A percentile compares a stretch with the other conserved stretches of the same genome.
phyloP scores from a whole-genome alignment of 2,888 invertebrate species.

The Scaptodrosophila latifasciaeformis region DNA sequence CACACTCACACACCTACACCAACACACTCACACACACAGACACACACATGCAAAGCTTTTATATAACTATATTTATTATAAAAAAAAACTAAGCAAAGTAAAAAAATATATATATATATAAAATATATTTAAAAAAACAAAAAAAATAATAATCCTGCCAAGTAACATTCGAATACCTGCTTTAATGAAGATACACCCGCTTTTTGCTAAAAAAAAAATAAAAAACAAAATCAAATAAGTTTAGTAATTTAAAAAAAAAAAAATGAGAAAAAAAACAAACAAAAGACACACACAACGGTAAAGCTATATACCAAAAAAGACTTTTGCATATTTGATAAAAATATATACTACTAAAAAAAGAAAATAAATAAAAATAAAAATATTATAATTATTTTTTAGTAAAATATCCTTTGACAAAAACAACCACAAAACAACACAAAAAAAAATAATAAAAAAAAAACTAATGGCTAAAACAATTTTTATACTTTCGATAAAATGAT shows the following conservation, averaged over 20 bases:
- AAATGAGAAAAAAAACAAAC: constrained; percentile 8
- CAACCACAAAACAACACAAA: constrained; percentile 12
- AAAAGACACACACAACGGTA: constrained; percentile 20
- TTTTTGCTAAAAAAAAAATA: constrained; percentile 60
- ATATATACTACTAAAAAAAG: constrained; percentile 20
- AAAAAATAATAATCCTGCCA: constrained; percentile 69
- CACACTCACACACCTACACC: constrained; percentile 27
- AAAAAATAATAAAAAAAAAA: constrained; percentile 31
- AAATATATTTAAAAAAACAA: constrained; percentile 9
- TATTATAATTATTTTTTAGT: constrained; percentile 16
- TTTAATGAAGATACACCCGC: constrained; percentile 71
- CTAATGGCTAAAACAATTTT: constrained; percentile 65
- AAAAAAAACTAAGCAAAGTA: constrained; percentile 19
- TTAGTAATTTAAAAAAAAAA: constrained; percentile 14
- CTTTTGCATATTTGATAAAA: constrained; percentile 37
- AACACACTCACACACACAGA: constrained; percentile 21
- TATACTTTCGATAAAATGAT: constrained; percentile 70
- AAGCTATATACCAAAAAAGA: constrained; percentile 30
- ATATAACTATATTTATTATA: constrained; percentile 56
- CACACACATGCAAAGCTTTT: constrained; percentile 55
- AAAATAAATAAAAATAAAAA: constrained; percentile 21
- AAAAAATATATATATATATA: constrained; percentile 30
- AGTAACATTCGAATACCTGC: constrained; percentile 72
- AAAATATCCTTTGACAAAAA: constrained; percentile 17
- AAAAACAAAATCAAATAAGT: constrained; percentile 7